Percentiles rank a stretch among this genome's conserved stretches.
phyloP scores from a whole-genome alignment of 2,888 invertebrate species.

The Trissoscelio sp. region DNA sequence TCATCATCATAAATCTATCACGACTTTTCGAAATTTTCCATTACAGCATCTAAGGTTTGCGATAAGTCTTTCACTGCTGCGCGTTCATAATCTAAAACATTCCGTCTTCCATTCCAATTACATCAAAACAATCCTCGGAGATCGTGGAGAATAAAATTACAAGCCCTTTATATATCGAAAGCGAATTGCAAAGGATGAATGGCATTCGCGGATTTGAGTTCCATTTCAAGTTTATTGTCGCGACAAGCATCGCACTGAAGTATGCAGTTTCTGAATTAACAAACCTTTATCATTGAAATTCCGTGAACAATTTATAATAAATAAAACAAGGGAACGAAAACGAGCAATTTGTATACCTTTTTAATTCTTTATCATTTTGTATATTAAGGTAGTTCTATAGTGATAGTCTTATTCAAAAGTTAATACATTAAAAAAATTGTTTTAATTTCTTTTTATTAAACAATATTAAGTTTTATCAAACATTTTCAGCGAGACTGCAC shows the following conservation, averaged over 20 bases:
- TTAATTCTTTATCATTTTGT: too few species aligned
- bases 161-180: not conserved
- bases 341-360: too few species aligned
- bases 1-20: conserved; percentile 42
- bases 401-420: too few species aligned
- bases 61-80: conserved; percentile 24
- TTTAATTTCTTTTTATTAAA: too few species aligned
- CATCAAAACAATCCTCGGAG: conserved; percentile 19
- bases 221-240: not conserved
- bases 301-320: not conserved
- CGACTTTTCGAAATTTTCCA: conserved; percentile 40
- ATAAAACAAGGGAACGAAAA: too few species aligned
- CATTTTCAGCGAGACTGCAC: too few species aligned
- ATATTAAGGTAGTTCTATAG: too few species aligned
- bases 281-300: too few species aligned
- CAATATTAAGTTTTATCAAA: too few species aligned
- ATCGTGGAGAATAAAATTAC: conserved; percentile 8
- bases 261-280: too few species aligned
- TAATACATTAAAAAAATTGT: too few species aligned
- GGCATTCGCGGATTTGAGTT: not conserved
- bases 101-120: conserved; percentile 18
- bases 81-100: conserved; percentile 4
- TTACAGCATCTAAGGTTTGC: conserved; percentile 19
- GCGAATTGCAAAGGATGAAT: not conserved
- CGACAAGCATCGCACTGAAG: not conserved